These are phyloP conservation scores for Noctua janthe DNA, from an alignment of 2,888 invertebrate species.

Conservation along the genomic window DNA sequence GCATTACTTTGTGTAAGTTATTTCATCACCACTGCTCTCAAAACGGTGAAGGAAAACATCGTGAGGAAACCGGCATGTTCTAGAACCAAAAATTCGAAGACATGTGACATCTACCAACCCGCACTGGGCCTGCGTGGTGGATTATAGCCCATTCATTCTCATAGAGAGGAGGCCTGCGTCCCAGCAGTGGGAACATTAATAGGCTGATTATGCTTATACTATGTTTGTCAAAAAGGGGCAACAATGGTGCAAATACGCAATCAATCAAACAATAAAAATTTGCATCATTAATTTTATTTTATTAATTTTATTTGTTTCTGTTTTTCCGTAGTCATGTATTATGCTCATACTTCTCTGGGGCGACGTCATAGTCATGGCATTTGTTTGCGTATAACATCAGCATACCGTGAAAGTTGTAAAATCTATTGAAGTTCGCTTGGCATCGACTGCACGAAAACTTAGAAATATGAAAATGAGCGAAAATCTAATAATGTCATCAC, in stretches of 20 bases:
- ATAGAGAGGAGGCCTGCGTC: no score
- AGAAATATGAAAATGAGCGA: not conserved
- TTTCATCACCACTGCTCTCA: no score
- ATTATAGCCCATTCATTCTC: no score
- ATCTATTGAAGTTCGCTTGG: not conserved
- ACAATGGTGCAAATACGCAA: not conserved
- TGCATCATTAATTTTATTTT: not conserved
- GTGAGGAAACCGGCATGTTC: no score
- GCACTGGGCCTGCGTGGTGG: no score
- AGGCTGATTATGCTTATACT: no score
- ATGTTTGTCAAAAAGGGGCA: no score
- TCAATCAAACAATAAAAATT: not conserved
- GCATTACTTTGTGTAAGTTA: no score
- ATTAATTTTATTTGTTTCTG: not conserved
- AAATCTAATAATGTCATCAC: not conserved
- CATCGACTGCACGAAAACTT: not conserved
- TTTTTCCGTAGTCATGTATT: not conserved
- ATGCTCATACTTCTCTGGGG: not conserved
- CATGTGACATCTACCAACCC: no score
- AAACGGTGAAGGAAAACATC: no score
- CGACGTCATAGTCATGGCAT: not conserved
- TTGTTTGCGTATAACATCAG: not conserved
- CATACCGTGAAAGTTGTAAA: not conserved
- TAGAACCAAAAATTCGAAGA: no score
- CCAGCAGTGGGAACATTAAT: no score